Base-by-base conservation (phyloP, 2,888 invertebrate species). In the Leuctra nigra region DNA sequence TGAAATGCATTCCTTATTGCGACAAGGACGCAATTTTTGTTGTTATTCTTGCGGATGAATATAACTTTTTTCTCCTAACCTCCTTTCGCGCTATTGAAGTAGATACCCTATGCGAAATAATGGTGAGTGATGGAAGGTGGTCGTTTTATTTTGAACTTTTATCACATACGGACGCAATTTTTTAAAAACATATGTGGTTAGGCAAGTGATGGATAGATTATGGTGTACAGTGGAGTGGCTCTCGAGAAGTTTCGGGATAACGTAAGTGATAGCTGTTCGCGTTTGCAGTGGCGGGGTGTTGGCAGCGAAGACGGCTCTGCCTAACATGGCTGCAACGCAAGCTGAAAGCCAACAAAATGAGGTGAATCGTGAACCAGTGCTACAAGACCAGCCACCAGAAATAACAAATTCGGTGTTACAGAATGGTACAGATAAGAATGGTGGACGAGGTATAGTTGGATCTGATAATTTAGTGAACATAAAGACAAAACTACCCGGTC, bases 281-380 rank as follows among this genome's bases (percentile, higher is more conserved):
- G 73, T 74, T 75, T 75, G 67, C 69, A 73, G 70, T 72, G 70
- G 74, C 80, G 80, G 79, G 80, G 80, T 79, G 80, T 80, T 77
- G 79, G 80, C 75, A 67, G 62, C 62, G 72, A 72, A 72, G 71
- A 72, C 71, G 73, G 73, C 73, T 72, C 72, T 73, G 72, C 66
- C 65, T 68, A 84, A 84, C 82, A 86, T 86, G 86, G 86, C 86
- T 84, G 85, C 86, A 80, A 86, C 86, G 81, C 85, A 84, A 82
- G 84, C 86, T 77, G 86, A 86, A 81, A 81, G 84, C 78, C 85
- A 85, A 76, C 84, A 84, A 79, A 84, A 84, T 80, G 85, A 86
- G 64, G 77, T 77, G 74, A 82, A 79, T 75, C 77, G 81, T 72
- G 79, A 80, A 70, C 81, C 80, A 75, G 80, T 77, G 77, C 77